phyloP scores from a whole-genome alignment of 2,113 vertebrate species.

The Ceyx margarethae region DNA sequence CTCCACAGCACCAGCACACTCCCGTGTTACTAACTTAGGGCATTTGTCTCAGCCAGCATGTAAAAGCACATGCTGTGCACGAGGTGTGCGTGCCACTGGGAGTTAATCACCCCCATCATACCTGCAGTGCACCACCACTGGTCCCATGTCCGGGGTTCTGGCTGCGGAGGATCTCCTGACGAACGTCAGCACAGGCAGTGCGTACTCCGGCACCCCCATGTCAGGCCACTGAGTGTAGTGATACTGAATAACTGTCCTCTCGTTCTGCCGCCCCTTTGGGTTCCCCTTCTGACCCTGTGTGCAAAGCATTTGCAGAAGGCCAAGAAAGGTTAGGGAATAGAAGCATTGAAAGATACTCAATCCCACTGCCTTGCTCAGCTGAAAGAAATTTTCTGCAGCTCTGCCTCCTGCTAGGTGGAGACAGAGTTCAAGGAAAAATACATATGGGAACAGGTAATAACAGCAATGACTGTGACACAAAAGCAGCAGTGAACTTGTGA shows the following conservation, averaged over 20 bases:
- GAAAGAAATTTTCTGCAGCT: neutral
- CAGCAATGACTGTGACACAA: neutral
- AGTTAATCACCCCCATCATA: constrained; percentile 18
- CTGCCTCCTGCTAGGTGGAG: constrained; percentile 27
- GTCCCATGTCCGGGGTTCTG: constrained; percentile 83
- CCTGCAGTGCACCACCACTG: constrained; percentile 98
- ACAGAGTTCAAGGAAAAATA: constrained; percentile 16
- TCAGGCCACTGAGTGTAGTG: constrained; percentile 99
- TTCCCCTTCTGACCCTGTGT: constrained; percentile 88
- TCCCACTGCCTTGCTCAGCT: neutral
- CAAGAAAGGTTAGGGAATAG: neutral
- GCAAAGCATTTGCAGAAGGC: accelerated
- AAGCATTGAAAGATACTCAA: neutral
- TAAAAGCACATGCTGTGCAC: neutral
- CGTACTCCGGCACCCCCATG: constrained; percentile 97
- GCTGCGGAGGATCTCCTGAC: constrained; percentile 92
- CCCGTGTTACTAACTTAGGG: neutral
- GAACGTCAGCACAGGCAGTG: constrained; percentile 95
- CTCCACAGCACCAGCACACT: neutral
- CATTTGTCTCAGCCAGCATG: neutral
- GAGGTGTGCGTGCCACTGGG: neutral
- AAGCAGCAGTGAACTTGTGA: neutral
- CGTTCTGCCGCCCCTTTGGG: constrained; percentile 87
- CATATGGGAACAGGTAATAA: neutral
- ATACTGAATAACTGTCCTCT: constrained; percentile 88